Base-by-base conservation (phyloP, 1,140 invertebrate genomes). In the Ips nitidus region DNA sequence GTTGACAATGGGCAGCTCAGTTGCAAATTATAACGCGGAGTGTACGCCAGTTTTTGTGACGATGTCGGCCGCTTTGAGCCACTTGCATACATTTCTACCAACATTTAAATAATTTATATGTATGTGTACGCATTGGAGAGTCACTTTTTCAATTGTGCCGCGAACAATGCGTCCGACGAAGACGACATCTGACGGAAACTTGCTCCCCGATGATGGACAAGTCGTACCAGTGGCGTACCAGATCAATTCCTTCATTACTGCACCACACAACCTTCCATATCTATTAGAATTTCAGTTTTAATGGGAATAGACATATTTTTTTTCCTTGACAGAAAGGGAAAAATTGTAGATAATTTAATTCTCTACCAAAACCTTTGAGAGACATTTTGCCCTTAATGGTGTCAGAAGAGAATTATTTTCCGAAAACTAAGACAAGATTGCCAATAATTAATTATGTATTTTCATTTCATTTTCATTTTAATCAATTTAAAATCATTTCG, bases 21-120 rank as follows among this genome's bases (percentile, higher is more conserved):
- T 74, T 73, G 71, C 72, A 75, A 78, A 75, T 76, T 76, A 76
- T 76, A 73, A 71, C 77, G 70, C 65, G 62, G 72, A 75, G 70
- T 76, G 75, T 76, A 76, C 72, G 73, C 76, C 71, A 77, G 76
- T 78, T 78, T 78, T 78, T 78, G 74, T 72, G 50, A n/a, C 60
- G 71, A 73, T 73, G 73, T 74, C 77, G 77, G 77, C 66, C 73
- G 74, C 77, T 78, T 78, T 78, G 77, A 78, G 69, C 75, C 72
- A 76, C 76, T 75, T 77, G 77, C 77, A 78, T 78, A 78, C 77
- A 76, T 78, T 77, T 77, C 77, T 74, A 75, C 74, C 74, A 77
- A 78, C 77, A 78, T 78, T 78, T 78, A 78, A 78, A 78, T 78
- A 78, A 78, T 78, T 78, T 78, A 78, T 78, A 78, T 78, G 76